Conservation (phyloP, 2,888 invertebrate species). For the Ophonus ardosiacus region DNA sequence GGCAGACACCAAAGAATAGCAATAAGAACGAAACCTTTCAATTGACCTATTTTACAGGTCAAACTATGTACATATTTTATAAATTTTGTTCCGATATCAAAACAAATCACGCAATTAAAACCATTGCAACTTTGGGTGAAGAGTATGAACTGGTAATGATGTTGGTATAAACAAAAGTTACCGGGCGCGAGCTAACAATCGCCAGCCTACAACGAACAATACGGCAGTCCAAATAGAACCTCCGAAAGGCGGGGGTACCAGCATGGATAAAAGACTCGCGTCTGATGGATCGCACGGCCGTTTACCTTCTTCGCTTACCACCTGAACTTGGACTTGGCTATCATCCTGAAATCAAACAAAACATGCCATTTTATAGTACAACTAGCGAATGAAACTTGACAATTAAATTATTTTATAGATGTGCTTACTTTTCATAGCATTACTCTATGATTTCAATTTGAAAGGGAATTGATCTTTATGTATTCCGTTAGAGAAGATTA, state of each 20-base stretch:
- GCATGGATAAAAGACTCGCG: conserved; percentile 78
- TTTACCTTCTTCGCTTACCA: conserved; percentile 57
- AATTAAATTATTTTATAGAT: too few relatives aligned
- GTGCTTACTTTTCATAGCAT: too few relatives aligned
- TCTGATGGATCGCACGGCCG: conserved; percentile 65
- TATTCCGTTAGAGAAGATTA: too few relatives aligned
- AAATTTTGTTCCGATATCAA: neutral
- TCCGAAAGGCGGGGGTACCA: conserved; percentile 78
- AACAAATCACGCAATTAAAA: conserved; percentile 67
- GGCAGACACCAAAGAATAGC: neutral
- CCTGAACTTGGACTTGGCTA: conserved; percentile 36
- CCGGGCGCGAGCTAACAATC: conserved; percentile 78
- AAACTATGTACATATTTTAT: conserved; percentile 23
- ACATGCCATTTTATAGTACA: conserved; percentile 32
- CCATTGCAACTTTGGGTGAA: conserved; percentile 74
- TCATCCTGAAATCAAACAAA: conserved; percentile 66
- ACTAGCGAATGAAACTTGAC: too few relatives aligned
- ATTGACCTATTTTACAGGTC: conserved; percentile 21
- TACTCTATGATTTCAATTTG: too few relatives aligned
- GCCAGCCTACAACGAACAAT: conserved; percentile 82
- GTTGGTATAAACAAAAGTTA: conserved; percentile 73
- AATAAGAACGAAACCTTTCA: conserved; percentile 27
- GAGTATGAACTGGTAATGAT: conserved; percentile 65
- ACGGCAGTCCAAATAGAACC: conserved; percentile 81
- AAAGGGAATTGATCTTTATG: too few relatives aligned